Base-by-base conservation (phyloP, 2,797 vertebrate genomes). In the Hipposideros larvatus region DNA sequence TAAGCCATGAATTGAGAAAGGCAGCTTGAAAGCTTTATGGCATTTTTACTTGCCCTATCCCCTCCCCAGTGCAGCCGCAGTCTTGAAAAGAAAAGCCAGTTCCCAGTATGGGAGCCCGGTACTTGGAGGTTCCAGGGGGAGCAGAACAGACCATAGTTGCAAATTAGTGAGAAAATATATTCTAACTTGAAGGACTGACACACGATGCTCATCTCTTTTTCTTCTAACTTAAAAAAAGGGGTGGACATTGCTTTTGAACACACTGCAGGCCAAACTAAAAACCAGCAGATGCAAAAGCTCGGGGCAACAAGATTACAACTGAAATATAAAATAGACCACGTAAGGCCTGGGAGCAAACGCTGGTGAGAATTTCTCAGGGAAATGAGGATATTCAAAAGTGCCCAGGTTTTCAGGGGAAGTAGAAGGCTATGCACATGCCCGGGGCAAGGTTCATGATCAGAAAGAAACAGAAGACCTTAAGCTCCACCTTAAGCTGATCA, bases 351-450 rank as follows among this genome's bases (percentile, higher is more conserved):
- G 8, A 94, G 4, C n/a, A 63, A 75, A 63, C 51, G 71, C n/a
- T 22, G 19, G n/a, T 51, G 22, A 92, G 85, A 79, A 4, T 61
- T 85, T 80, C 41, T 46, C 85, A 48, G 24, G 70, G 31, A 74
- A 92, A 75, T n/a, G 21, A 95, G 73, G 31, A 57, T 51, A 90
- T 65, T 77, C 4, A 55, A 87, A 75, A 95, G 53, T 31, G 86
- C 18, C 22, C 22, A 31, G 5, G 15, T 63, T 22, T n/a, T 48
- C 5, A 22, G 16, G 46, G 16, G 74, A 78, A 48, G 53, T 11
- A 68, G 63, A 70, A 68, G 13, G 34, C 21, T 22, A 70, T 11
- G 34, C 10, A 59, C 14, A 61, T n/a, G 48, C 3, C 43, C 22
- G 70, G 13, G 18, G 28, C 41, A 75, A 80, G 24, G 43, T 13